Base-by-base conservation (phyloP, 2,797 vertebrate genomes). In the Chrysolophus pictus region DNA sequence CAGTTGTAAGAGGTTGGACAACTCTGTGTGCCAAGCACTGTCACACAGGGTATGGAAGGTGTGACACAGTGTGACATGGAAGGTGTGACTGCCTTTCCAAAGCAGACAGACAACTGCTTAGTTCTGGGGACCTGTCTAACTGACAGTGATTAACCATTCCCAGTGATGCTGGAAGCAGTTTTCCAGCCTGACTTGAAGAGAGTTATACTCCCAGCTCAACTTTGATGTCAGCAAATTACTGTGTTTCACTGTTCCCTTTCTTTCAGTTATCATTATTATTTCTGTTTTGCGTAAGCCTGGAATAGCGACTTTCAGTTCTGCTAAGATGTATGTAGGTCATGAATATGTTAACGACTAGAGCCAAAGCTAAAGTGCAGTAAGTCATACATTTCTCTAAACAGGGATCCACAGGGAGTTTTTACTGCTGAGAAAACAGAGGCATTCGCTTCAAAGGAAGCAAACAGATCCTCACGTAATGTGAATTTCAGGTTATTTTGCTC, bases 111-210 rank as follows among this genome's bases (percentile, higher is more conserved):
- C 8, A 13, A 7, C 8, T 15, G 17, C 37, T 37, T 49, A 7
- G 8, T 35, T 37, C 35, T 26, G 15, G 26, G 10, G 11, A 42
- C 33, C 31, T 59, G 17, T 42, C 56, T 62, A 14, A 41, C 26
- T 3, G 0, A 9, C 3, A 13, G 19, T 22, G 56, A 31, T 1
- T 1, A 37, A 11, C 22, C 37, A 5, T 35, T 64, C 18, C 41
- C 44, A 3, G 3, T 5, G 44, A 75, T 42, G 64, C 19, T 41
- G 35, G 29, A 44, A 46, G 22, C 0, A 0, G 6, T 4, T 74
- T 85, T 81, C 49, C 63, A 49, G 41, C 11, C 4, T 37, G 31
- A n/a, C 24, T 49, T 19, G 62, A 31, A 47, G 29, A 58, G 31
- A 58, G 10, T 2, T n/a, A 19, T 14, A 21, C 8, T 62, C 29